These are phyloP conservation scores for Peribatodes rhomboidaria DNA, from an alignment of 2,888 invertebrate genomes.

Conservation along the genomic window DNA sequence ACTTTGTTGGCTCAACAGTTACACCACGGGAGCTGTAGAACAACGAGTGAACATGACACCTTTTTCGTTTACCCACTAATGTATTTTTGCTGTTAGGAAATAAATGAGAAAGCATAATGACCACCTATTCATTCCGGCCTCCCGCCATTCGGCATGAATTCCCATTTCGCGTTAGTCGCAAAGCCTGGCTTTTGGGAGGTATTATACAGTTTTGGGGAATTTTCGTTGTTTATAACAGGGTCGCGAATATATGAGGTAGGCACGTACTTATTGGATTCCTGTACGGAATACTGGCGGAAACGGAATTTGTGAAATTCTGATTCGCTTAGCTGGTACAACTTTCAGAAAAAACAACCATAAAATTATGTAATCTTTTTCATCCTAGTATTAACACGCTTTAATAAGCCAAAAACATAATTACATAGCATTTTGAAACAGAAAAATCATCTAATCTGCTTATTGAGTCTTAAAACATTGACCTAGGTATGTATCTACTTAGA, in stretches of 20 bases:
- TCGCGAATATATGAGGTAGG: constrained; percentile 23
- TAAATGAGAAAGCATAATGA: constrained; percentile 40
- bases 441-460: too few relatives aligned
- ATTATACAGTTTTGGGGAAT: constrained; percentile 32
- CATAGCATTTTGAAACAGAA: too few relatives aligned
- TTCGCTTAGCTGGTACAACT: too few relatives aligned
- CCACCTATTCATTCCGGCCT: constrained; percentile 36
- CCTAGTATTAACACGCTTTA: too few relatives aligned
- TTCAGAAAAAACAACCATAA: neutral
- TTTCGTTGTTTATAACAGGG: constrained; percentile 24
- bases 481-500: too few relatives aligned
- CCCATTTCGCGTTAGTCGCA: constrained; percentile 31
- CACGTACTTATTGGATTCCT: constrained; percentile 14
- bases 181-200: constrained; percentile 30
- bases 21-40: constrained; percentile 12
- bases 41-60: constrained; percentile 34
- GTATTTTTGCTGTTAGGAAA: constrained; percentile 37
- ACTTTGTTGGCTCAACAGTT: neutral
- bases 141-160: constrained; percentile 35
- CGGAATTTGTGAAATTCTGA: too few relatives aligned
- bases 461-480: too few relatives aligned
- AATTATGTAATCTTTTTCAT: too few relatives aligned
- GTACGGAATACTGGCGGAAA: neutral
- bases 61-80: constrained; percentile 53
- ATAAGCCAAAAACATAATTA: too few relatives aligned